Evolutionary conservation across 2,888 invertebrate species (phyloP).

Genomic region (Tanypteryx hageni): DNA sequence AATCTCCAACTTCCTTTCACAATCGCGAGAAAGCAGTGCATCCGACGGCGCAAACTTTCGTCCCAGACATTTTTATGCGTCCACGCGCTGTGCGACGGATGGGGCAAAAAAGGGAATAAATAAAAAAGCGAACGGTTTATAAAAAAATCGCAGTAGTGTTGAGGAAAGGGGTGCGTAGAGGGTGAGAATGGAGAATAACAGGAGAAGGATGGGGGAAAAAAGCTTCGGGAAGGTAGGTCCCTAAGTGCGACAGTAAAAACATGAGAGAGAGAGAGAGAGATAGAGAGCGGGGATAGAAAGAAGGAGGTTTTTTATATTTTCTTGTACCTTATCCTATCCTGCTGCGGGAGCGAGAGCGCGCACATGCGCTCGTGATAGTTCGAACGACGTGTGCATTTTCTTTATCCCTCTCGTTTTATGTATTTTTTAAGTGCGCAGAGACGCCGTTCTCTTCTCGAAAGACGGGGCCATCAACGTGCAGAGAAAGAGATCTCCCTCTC

Average conservation of each 20-base stretch:
- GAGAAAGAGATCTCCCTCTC: not conserved
- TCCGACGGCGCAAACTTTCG: not conserved
- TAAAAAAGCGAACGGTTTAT: slow-evolving; percentile 2
- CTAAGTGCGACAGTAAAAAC: slow-evolving; percentile 30
- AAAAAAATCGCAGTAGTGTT: not conserved
- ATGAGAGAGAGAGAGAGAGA: not conserved
- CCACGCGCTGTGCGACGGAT: slow-evolving; percentile 40
- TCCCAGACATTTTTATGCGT: slow-evolving; percentile 61
- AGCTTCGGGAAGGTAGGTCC: not conserved
- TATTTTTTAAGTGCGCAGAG: not conserved
- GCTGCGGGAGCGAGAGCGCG: not conserved
- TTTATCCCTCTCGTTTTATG: not conserved
- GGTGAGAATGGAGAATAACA: not conserved
- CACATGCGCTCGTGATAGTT: not conserved
- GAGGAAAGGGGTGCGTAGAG: not conserved
- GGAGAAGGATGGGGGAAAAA: not conserved
- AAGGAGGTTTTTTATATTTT: no score
- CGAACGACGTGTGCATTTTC: not conserved
- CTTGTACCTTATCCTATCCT: not conserved
- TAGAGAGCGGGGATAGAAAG: no score
- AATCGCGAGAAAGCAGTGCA: slow-evolving; percentile 49
- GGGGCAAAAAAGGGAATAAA: not conserved
- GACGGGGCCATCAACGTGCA: not conserved
- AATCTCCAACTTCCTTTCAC: slow-evolving; percentile 35
- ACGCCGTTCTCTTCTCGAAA: not conserved